phyloP scores from a whole-genome alignment of 2,113 vertebrate species.

The Illadopsis cleaveri region DNA sequence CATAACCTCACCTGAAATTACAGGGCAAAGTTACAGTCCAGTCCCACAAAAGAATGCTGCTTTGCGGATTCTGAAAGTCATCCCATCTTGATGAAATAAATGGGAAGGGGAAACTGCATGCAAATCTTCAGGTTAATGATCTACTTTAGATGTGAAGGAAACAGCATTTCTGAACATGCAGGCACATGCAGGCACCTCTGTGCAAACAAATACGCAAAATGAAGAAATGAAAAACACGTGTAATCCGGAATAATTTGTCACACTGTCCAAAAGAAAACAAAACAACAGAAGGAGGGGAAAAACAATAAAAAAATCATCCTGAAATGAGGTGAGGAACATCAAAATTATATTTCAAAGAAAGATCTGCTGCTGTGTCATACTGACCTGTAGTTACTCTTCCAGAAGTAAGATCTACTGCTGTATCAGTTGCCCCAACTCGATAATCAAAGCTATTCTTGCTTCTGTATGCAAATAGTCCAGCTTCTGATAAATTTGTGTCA shows the following conservation, averaged over 20 bases:
- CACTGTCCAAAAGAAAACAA: slow-evolving; percentile 74
- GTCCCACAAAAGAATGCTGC: slow-evolving; percentile 71
- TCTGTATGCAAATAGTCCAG: slow-evolving; percentile 86
- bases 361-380: slow-evolving; percentile 80
- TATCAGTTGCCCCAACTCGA: slow-evolving; percentile 80
- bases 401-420: slow-evolving; percentile 94
- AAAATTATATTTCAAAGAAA: slow-evolving; percentile 86
- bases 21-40: slow-evolving; percentile 88
- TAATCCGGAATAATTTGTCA: slow-evolving; percentile 71
- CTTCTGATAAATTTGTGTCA: slow-evolving; percentile 87
- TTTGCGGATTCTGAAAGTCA: slow-evolving; percentile 68
- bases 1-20: slow-evolving; percentile 96
- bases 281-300: slow-evolving; percentile 68
- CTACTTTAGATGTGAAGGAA: slow-evolving; percentile 84
- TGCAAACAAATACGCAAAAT: slow-evolving; percentile 75
- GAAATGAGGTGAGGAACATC: slow-evolving; percentile 83
- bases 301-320: slow-evolving; percentile 73
- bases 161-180: slow-evolving; percentile 92
- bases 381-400: slow-evolving; percentile 91
- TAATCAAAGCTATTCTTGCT: slow-evolving; percentile 89
- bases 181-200: slow-evolving; percentile 92
- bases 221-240: slow-evolving; percentile 68
- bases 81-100: slow-evolving; percentile 79
- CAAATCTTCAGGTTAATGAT: slow-evolving; percentile 81
- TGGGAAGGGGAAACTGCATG: slow-evolving; percentile 79